These are phyloP conservation scores for Centrocercus urophasianus DNA, from an alignment of 2,113 vertebrate species.

Conservation along the genomic window DNA sequence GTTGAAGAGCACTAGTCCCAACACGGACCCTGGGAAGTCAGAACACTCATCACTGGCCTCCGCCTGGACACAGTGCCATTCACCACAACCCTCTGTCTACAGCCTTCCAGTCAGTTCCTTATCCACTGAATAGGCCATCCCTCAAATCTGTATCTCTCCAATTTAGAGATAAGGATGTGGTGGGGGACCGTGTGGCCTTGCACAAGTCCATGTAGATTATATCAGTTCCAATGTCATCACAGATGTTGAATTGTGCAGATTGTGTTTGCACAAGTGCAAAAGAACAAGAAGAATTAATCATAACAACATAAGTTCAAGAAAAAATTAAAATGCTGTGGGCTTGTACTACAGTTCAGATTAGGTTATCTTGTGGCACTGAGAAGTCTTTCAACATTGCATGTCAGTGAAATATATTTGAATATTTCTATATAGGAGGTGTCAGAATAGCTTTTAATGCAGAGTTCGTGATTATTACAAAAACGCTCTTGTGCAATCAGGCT, in stretches of 20 bases:
- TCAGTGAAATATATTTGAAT: neutral
- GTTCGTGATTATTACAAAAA: neutral
- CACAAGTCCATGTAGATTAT: too few species aligned
- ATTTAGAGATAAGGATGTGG: too few species aligned
- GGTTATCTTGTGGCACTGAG: neutral
- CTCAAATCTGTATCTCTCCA: too few species aligned
- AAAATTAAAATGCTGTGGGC: neutral
- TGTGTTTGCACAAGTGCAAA: neutral
- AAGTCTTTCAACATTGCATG: neutral
- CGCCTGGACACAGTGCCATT: too few species aligned
- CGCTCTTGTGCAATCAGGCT: neutral
- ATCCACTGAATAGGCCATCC: too few species aligned
- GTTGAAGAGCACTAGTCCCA: too few species aligned
- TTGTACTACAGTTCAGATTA: neutral
- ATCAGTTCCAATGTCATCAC: too few species aligned
- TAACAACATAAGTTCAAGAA: rapidly evolving
- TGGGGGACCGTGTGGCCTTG: too few species aligned
- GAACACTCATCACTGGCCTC: too few species aligned
- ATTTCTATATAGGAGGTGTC: neutral
- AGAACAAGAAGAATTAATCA: neutral
- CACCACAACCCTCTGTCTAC: too few species aligned
- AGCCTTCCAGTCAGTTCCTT: too few species aligned
- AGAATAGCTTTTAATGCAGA: neutral
- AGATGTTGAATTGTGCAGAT: neutral
- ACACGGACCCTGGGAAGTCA: too few species aligned